These are phyloP conservation scores for Intellagama lesueurii DNA, from an alignment of 2,797 vertebrate species.

Conservation along the genomic window DNA sequence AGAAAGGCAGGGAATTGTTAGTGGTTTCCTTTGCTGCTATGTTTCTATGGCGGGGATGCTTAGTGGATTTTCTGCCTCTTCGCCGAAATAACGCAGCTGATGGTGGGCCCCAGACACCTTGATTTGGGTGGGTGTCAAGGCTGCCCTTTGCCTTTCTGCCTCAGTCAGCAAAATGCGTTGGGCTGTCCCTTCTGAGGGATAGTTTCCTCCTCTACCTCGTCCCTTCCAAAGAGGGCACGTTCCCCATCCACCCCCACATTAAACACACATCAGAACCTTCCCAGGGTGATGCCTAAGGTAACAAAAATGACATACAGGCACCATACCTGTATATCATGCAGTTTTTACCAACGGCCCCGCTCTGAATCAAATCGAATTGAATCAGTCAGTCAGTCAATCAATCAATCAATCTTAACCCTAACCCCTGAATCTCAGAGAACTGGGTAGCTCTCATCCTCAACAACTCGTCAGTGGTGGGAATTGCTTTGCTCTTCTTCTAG, in stretches of 20 bases:
- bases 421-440: too few relatives aligned
- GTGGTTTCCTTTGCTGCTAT: background rate
- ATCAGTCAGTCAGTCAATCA: too few relatives aligned
- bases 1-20: background rate
- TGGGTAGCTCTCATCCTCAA: background rate
- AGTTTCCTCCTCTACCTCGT: background rate
- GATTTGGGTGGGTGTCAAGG: background rate
- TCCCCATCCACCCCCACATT: too few relatives aligned
- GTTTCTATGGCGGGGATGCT: background rate
- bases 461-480: too few relatives aligned
- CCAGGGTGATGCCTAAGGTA: too few relatives aligned
- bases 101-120: background rate
- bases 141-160: background rate
- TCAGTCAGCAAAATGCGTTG: background rate
- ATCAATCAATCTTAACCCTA: too few relatives aligned
- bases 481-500: slow-evolving; percentile 28
- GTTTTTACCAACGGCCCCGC: too few relatives aligned
- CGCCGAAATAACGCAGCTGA: background rate
- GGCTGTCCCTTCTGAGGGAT: background rate
- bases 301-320: too few relatives aligned
- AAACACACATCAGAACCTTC: too few relatives aligned
- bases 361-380: too few relatives aligned
- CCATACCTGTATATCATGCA: too few relatives aligned
- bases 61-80: background rate
- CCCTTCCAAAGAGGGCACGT: background rate